Conservation (phyloP, 2,888 invertebrate species). For the Aphidius colemani region DNA sequence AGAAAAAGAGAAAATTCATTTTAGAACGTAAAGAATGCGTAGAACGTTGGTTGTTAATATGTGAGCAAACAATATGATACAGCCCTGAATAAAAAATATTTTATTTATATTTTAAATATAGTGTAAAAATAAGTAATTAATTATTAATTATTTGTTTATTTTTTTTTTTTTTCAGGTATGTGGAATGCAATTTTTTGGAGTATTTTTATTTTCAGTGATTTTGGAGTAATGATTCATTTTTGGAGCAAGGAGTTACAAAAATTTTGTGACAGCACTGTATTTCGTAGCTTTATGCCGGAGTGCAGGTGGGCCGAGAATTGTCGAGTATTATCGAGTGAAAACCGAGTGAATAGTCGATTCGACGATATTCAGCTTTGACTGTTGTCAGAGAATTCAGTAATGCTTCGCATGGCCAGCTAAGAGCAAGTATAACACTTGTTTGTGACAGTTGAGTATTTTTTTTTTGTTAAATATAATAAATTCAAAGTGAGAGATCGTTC, state of each 20-base stretch:
- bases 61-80: no score
- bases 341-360: constrained; percentile 54
- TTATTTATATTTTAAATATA: no score
- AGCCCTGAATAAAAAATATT: no score
- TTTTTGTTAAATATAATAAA: constrained; percentile 30
- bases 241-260: constrained; percentile 1
- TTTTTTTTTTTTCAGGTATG: no score
- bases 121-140: no score
- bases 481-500: constrained; percentile 46
- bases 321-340: constrained; percentile 7
- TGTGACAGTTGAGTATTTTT: constrained; percentile 43
- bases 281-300: constrained; percentile 55
- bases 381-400: constrained; percentile 59
- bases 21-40: no score
- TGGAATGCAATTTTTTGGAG: no score
- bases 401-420: constrained; percentile 58
- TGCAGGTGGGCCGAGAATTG: constrained; percentile 63
- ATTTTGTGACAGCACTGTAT: constrained; percentile 27
- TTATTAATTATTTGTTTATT: no score
- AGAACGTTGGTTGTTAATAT: no score
- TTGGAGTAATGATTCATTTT: neutral
- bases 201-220: no score
- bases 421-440: constrained; percentile 44
- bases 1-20: no score
- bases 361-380: constrained; percentile 50